Base-by-base conservation (phyloP, 2,888 invertebrate species). In the Harpalus rubripes region DNA sequence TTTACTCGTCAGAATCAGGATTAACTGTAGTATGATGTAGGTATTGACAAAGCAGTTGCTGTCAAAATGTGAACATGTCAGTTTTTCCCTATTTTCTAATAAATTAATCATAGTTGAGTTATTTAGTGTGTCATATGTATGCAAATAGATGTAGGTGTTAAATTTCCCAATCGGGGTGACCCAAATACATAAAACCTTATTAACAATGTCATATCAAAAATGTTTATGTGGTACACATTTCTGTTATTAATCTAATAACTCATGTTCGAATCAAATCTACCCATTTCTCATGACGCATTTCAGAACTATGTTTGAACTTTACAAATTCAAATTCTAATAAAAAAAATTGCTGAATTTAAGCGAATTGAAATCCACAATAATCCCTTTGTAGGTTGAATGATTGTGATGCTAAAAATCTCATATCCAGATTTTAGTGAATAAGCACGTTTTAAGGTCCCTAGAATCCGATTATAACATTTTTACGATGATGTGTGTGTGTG, bases 1-100 rank as follows among this genome's bases (percentile, higher is more conserved):
- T 52, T 52, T 52, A 4, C 10, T 2, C 10, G 44, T 52, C 44
- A 52, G 32, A 32, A 32, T 59, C 12, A 26, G 63, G 12, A 26
- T 63, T 63, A 63, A 26, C 63, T 63, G 22, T 63, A 63, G 12
- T 22, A 8, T 18, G 63, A 63, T 68, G 41, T 15, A 63, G 26
- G 32, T 32, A 68, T 26, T 39, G 68, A 68, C 39, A 68, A 68
- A 6, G 6, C n/a, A 32, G 32, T 39, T 68, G 68, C 39, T 39
- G 68, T 68, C 12, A 32, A 32, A 15, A 68, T 26, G 32, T 63
- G 16, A 63, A 26, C 22, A 26, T 2, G 7, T 52, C 6, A 32
- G 22, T 63, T 63, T 68, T 68, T 39, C 68, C 68, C 15, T 12
- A n/a, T 39, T 59, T 59, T 59, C 32, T 32, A 1, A 22, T 58